A percentile compares a stretch with the other conserved stretches of the same genome.
Evolutionary conservation across 1,140 invertebrate genomes (phyloP).

Genomic region (Trachymyrmex septentrionalis): DNA sequence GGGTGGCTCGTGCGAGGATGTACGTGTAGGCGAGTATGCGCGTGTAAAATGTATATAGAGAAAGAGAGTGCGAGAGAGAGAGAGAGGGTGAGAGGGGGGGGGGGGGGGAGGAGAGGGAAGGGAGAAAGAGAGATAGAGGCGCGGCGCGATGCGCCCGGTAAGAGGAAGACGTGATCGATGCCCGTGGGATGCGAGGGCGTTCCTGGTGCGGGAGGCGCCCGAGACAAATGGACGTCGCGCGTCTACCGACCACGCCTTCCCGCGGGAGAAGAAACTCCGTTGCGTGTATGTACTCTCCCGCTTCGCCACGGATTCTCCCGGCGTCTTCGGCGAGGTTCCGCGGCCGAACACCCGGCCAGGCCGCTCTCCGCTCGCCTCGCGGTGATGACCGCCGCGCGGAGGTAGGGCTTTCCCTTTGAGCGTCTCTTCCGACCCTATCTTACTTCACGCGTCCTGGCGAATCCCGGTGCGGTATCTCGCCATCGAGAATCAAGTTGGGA

Average conservation of each 20-base stretch:
- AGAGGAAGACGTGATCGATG: conserved; percentile 87
- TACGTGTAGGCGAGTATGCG: conserved; percentile 54
- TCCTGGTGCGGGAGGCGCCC: conserved; percentile 86
- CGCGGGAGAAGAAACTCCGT: conserved; percentile 80
- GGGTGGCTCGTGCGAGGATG: conserved; percentile 30
- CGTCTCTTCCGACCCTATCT: conserved; percentile 27
- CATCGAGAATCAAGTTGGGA: conserved; percentile 17
- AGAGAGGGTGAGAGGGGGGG: not conserved
- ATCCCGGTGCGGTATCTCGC: conserved; percentile 33
- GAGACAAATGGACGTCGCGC: conserved; percentile 88
- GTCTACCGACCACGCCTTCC: conserved; percentile 86
- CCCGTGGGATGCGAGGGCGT: conserved; percentile 87
- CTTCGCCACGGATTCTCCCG: conserved; percentile 54
- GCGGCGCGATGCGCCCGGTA: conserved; percentile 74
- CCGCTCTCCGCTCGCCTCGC: conserved; percentile 24
- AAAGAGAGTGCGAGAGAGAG: not conserved
- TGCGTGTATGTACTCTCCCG: conserved; percentile 64
- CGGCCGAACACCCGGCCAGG: conserved; percentile 2
- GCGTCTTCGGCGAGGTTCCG: conserved; percentile 49
- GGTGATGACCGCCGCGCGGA: conserved; percentile 23
- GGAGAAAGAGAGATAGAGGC: conserved; percentile 45
- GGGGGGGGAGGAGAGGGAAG: not conserved
- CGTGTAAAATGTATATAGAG: conserved; percentile 46
- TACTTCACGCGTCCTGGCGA: conserved; percentile 25
- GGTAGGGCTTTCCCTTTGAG: conserved; percentile 48